Evolutionary conservation across 2,113 vertebrate genomes (phyloP).

Genomic region (Apteryx mantelli): DNA sequence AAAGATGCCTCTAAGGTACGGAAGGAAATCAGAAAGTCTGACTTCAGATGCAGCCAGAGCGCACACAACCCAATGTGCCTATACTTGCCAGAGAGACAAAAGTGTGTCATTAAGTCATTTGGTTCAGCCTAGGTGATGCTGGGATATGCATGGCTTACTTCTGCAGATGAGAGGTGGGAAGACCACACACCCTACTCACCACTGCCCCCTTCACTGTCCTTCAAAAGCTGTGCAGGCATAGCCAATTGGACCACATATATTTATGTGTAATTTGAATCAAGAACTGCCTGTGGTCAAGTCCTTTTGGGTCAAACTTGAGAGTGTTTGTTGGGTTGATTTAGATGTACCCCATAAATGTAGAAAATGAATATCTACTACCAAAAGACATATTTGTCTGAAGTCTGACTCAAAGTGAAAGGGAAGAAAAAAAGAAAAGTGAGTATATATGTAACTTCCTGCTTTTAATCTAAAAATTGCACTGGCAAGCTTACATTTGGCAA

Average conservation of each 20-base stretch:
- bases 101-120: rapidly evolving
- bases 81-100: neutral
- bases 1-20: neutral
- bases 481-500: constrained; percentile 29
- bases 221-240: neutral
- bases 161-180: neutral
- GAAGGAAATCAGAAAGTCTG: neutral
- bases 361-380: neutral
- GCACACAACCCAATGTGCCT: rapidly evolving
- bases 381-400: neutral
- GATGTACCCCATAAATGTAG: neutral
- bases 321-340: neutral
- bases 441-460: neutral
- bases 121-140: neutral
- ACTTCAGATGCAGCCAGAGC: neutral
- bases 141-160: neutral
- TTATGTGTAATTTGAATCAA: neutral
- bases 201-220: neutral
- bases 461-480: constrained; percentile 13
- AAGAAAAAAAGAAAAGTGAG: neutral
- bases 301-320: neutral
- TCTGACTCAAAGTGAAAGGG: neutral
- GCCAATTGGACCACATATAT: rapidly evolving
- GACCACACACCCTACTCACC: neutral
- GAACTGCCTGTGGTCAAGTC: neutral